Evolutionary conservation across 64 coral and sea anemone species (phyloP), one percentile per base, ranked within the genome.

Genomic region (Stichodactyla mertensii): DNA sequence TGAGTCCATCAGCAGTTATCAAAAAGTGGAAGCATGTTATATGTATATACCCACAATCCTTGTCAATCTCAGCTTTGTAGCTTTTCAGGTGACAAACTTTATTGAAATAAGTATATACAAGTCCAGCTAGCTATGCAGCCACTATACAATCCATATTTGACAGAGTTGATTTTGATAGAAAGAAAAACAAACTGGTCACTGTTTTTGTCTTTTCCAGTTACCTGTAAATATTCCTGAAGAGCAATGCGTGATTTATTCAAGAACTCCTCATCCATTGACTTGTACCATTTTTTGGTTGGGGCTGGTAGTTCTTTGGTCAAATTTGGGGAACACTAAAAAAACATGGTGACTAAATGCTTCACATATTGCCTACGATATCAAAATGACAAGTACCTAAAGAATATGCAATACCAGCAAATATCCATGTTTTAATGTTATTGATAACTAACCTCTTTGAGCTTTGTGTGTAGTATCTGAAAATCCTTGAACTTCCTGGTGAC

Each of bases 211-310:
- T 45, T 45, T 1, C 36, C 3, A 45, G 36, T 45, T 74, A 98
- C 95, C 92, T 98, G 95, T 59, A 98, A 77, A 71, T 98, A 98
- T 27, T 98, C 92, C 77, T 91, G 82, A 51, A 98, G 87, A 57
- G 92, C 89, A 56, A 78, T 84, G 20, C 87, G 79, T 13, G 92
- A 94, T 85, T 87, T 93, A 18, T 94, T 90, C 20, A 98, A 79
- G 77, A 94, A 98, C 64, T 94, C 89, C 1, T 89, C 92, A 88
- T 98, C 92, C 61, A 98, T 86, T 61, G 89, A 94, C 84, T 94
- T 98, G 87, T 94, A 98, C 95, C 95, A 98, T 51, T 98, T 98
- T 52, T 98, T 98, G 58, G 89, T 83, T 10, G 95, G 95, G 4
- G 92, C 89, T 27, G 92, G 95, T 10, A 98, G 87, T 80, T 98